Evolutionary conservation across 2,113 vertebrate genomes (phyloP).

Genomic region (human (Homo sapiens)): DNA sequence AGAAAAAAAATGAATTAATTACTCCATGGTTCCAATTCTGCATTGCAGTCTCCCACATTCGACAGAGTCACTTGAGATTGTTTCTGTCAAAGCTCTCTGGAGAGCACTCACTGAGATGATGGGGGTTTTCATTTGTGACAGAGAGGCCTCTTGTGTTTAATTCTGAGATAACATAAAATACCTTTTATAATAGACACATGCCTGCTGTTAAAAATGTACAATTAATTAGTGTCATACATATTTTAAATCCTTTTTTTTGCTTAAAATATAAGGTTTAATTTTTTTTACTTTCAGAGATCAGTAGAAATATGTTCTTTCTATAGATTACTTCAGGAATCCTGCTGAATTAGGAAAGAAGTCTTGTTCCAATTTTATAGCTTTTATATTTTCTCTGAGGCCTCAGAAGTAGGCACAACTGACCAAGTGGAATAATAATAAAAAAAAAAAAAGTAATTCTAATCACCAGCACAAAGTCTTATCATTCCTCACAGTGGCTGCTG

Average conservation of each 20-base stretch:
- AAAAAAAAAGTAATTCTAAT: not conserved
- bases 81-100: slow-evolving; percentile 52
- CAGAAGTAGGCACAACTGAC: slow-evolving; percentile 53
- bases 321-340: slow-evolving; percentile 36
- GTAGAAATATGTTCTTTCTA: slow-evolving; percentile 21
- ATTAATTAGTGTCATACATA: slow-evolving; percentile 39
- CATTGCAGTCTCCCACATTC: not conserved
- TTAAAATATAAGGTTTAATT: slow-evolving; percentile 38
- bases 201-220: slow-evolving; percentile 41
- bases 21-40: slow-evolving; percentile 6
- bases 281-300: slow-evolving; percentile 54
- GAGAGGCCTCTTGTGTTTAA: slow-evolving; percentile 51
- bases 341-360: slow-evolving; percentile 21
- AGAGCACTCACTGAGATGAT: slow-evolving; percentile 53
- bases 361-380: slow-evolving; percentile 58
- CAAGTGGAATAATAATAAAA: not conserved
- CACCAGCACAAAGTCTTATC: slow-evolving; percentile 41
- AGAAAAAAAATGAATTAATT: slow-evolving; percentile 51
- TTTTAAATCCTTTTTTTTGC: slow-evolving; percentile 54
- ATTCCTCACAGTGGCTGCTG: slow-evolving; percentile 13
- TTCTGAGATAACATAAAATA: slow-evolving; percentile 59
- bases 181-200: slow-evolving; percentile 35
- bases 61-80: slow-evolving; percentile 36
- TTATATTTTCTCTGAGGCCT: slow-evolving; percentile 40
- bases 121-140: slow-evolving; percentile 48